Evolutionary conservation across 2,113 vertebrate genomes (phyloP).

Genomic region (Dolichotis patagonum): DNA sequence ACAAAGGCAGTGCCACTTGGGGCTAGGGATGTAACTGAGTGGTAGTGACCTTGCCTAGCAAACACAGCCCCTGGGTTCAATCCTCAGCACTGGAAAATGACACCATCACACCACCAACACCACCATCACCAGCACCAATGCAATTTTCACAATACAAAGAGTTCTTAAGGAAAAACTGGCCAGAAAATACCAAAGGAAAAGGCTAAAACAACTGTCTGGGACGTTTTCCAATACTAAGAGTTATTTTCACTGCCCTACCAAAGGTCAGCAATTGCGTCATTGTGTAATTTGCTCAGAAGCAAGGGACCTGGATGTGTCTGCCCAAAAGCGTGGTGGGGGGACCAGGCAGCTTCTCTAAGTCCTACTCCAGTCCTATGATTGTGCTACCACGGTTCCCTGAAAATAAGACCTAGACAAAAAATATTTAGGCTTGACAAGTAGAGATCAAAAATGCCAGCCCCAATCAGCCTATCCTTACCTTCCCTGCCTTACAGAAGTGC

Average conservation of each 20-base stretch:
- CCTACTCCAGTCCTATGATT: background rate
- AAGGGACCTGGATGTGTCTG: background rate
- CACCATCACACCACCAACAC: background rate
- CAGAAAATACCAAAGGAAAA: background rate
- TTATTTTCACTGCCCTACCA: background rate
- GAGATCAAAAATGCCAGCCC: background rate
- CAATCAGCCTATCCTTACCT: background rate
- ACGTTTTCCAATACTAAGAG: background rate
- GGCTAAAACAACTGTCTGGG: background rate
- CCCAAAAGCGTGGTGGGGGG: background rate
- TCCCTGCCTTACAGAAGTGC: background rate
- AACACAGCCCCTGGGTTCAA: background rate
- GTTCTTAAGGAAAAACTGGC: background rate
- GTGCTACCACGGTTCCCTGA: background rate
- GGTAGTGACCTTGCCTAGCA: background rate
- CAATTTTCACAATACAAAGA: background rate
- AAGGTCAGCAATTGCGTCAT: background rate
- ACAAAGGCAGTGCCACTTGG: background rate
- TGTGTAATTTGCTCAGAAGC: background rate
- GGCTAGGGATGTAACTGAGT: background rate
- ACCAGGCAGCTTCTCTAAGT: background rate
- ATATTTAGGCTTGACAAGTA: background rate
- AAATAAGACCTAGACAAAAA: background rate
- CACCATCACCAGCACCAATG: fast-evolving
- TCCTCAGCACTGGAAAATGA: background rate